Evolutionary conservation across 2,888 invertebrate species (phyloP).

Genomic region (Alloscopus bannaensis): DNA sequence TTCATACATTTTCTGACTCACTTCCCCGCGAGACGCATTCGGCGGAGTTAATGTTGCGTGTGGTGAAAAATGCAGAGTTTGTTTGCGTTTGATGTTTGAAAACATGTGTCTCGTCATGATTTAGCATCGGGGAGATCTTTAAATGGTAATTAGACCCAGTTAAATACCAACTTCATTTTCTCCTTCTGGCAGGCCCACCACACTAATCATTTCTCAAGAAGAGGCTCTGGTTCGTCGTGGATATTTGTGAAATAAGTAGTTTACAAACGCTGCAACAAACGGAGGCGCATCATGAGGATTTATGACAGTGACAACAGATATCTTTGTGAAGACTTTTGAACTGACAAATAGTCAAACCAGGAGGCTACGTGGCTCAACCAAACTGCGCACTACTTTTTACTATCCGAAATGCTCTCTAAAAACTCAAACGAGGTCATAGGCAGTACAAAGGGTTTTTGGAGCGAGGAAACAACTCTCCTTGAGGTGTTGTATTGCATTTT

Average conservation of each 20-base stretch:
- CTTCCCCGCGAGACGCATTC: not conserved
- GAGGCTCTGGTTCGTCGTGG: too few relatives aligned
- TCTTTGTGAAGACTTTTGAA: conserved; percentile 16
- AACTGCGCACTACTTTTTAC: too few relatives aligned
- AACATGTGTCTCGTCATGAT: conserved; percentile 23
- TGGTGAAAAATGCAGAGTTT: conserved; percentile 26
- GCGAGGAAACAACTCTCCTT: too few relatives aligned
- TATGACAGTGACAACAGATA: conserved; percentile 29
- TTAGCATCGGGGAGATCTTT: conserved; percentile 4
- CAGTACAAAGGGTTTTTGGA: too few relatives aligned
- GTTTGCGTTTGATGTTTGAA: conserved; percentile 30
- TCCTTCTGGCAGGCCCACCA: not conserved
- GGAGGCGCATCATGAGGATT: not conserved
- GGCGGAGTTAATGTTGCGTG: conserved; percentile 21
- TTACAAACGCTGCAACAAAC: too few relatives aligned
- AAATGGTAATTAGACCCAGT: conserved; percentile 23
- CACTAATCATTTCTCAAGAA: too few relatives aligned
- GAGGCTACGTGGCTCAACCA: too few relatives aligned
- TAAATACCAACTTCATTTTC: not conserved
- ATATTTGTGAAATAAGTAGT: too few relatives aligned
- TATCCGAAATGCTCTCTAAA: too few relatives aligned
- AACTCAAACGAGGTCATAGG: too few relatives aligned
- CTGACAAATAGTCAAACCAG: too few relatives aligned
- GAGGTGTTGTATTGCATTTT: too few relatives aligned
- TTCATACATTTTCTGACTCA: conserved; percentile 1